Conservation (phyloP, 1,140 invertebrate species). For the Drosophila orena region DNA sequence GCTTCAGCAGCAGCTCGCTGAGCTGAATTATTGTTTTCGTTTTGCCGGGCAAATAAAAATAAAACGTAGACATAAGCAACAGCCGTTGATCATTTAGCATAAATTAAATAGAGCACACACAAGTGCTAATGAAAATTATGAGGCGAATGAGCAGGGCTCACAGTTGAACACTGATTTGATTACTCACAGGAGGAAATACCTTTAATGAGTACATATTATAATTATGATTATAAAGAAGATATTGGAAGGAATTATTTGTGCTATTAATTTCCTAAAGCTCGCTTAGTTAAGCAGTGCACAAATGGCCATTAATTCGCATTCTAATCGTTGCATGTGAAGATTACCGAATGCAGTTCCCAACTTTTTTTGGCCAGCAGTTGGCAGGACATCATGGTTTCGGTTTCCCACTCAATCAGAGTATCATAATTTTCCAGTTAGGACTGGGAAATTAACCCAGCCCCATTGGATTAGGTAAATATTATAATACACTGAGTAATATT, state of each 20-base stretch:
- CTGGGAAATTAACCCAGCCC: neutral
- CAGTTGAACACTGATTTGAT: neutral
- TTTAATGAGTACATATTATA: neutral
- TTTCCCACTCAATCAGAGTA: constrained; percentile 89
- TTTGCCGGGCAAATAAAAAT: constrained; percentile 76
- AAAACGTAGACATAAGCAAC: constrained; percentile 71
- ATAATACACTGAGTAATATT: neutral
- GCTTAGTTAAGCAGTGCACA: constrained; percentile 94
- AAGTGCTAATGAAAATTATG: constrained; percentile 67
- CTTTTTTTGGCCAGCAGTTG: constrained; percentile 89
- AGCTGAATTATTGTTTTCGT: constrained; percentile 78
- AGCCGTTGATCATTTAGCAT: constrained; percentile 79
- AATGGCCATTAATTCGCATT: too few relatives aligned
- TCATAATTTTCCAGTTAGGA: neutral
- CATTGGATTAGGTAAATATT: neutral
- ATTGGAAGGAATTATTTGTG: too few relatives aligned
- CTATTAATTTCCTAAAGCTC: constrained; percentile 85
- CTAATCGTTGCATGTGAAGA: constrained; percentile 93
- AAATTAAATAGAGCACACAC: constrained; percentile 55
- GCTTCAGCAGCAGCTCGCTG: constrained; percentile 47
- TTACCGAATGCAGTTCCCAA: constrained; percentile 96
- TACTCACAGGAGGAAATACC: neutral
- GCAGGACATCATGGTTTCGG: constrained; percentile 90
- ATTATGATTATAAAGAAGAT: too few relatives aligned
- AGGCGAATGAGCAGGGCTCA: constrained; percentile 10